phyloP scores from a whole-genome alignment of 1,140 invertebrate genomes.

The Drosophila varians region DNA sequence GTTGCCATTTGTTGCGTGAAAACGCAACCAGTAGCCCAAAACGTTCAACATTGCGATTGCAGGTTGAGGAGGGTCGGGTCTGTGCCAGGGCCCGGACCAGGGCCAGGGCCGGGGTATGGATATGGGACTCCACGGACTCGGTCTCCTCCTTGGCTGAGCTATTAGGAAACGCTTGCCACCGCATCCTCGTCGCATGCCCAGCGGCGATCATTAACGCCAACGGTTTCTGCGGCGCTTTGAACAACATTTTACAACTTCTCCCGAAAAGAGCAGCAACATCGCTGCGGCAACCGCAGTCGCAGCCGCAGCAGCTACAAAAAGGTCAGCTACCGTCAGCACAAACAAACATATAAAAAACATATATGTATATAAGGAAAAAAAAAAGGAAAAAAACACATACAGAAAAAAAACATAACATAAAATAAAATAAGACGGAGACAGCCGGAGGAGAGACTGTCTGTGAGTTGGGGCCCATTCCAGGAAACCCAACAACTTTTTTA shows the following conservation, averaged over 20 bases:
- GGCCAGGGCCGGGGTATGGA: conserved; percentile 3
- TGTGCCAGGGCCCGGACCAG: background rate
- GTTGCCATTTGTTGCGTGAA: conserved; percentile 77
- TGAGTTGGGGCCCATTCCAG: conserved; percentile 54
- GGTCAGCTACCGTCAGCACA: conserved; percentile 74
- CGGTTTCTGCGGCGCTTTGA: conserved; percentile 62
- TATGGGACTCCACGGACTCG: conserved; percentile 14
- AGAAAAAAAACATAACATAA: conserved; percentile 40
- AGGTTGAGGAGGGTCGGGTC: conserved; percentile 29
- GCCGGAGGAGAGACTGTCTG: conserved; percentile 26
- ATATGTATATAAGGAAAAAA: conserved; percentile 16
- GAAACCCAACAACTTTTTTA: conserved; percentile 72
- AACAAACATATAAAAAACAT: conserved; percentile 41
- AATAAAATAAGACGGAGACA: conserved; percentile 47
- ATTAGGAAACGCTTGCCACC: conserved; percentile 47
- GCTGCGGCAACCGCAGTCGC: conserved; percentile 4
- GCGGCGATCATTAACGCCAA: conserved; percentile 65
- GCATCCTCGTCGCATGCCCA: conserved; percentile 36
- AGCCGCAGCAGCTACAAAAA: conserved; percentile 40
- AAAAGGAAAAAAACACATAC: conserved; percentile 18
- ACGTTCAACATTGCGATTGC: conserved; percentile 41
- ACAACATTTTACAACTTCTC: conserved; percentile 67
- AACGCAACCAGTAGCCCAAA: conserved; percentile 69
- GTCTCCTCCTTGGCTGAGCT: conserved; percentile 26
- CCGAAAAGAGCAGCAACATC: conserved; percentile 51